Percentiles rank a stretch among this genome's conserved stretches.
Evolutionary conservation across 1,140 invertebrate species (phyloP).

Genomic region (Megathymus violae): DNA sequence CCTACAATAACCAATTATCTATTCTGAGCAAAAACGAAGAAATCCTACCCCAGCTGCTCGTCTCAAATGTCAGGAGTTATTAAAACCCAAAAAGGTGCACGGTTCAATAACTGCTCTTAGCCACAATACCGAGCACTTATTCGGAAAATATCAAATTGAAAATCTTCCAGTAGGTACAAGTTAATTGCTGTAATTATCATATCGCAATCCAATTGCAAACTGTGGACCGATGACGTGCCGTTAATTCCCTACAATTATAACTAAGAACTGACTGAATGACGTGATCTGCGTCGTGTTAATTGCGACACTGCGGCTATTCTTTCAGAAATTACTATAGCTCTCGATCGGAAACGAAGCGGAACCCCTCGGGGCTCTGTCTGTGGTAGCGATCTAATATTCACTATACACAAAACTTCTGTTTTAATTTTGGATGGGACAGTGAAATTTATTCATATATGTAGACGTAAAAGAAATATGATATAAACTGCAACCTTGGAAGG

Average conservation of each 20-base stretch:
- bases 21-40: too few species aligned
- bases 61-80: conserved; percentile 2
- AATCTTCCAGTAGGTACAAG: neutral
- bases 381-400: too few species aligned
- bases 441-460: too few species aligned
- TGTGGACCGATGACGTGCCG: conserved; percentile 6
- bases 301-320: neutral
- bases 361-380: too few species aligned
- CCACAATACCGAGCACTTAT: neutral
- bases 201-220: conserved; percentile 10
- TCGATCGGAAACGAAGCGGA: conserved; percentile 1
- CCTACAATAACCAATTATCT: too few species aligned
- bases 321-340: conserved; percentile 1
- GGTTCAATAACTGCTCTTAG: neutral
- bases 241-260: conserved; percentile 40
- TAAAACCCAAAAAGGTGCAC: conserved; percentile 3
- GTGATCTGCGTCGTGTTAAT: neutral
- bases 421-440: too few species aligned
- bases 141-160: neutral
- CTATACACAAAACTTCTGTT: too few species aligned
- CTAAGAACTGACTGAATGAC: conserved; percentile 18
- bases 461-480: too few species aligned
- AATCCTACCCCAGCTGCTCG: too few species aligned
- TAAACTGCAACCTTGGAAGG: too few species aligned
- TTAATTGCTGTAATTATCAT: conserved; percentile 16